Evolutionary conservation across 2,888 invertebrate genomes (phyloP).

Genomic region (Gnatocerus cornutus): DNA sequence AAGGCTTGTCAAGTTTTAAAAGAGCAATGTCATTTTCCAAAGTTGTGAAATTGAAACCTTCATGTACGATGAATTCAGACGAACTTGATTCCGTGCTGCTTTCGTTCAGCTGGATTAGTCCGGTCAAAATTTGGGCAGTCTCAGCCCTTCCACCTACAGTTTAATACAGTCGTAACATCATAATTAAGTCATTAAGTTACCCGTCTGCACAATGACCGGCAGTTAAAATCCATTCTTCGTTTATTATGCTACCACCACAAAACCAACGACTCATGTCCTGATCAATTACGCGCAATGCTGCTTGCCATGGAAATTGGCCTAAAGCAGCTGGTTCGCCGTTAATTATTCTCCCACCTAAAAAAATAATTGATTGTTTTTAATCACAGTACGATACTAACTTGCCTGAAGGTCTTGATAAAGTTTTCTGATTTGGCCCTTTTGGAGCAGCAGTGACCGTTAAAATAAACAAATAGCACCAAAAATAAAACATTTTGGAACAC

Average conservation of each 20-base stretch:
- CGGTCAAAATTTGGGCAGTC: background rate
- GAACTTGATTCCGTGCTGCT: background rate
- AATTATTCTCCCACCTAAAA: slow-evolving; percentile 18
- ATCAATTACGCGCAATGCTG: background rate
- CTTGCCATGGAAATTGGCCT: slow-evolving; percentile 35
- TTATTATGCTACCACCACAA: slow-evolving; percentile 28
- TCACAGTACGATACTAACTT: background rate
- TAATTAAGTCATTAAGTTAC: background rate
- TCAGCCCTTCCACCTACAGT: background rate
- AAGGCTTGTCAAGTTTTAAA: background rate
- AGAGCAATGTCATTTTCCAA: slow-evolving; percentile 10
- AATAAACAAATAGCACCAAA: background rate
- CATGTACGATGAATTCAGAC: slow-evolving; percentile 2
- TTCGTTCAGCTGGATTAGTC: background rate
- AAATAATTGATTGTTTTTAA: background rate
- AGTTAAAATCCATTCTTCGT: slow-evolving; percentile 21
- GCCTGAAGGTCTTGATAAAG: background rate
- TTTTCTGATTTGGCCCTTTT: background rate
- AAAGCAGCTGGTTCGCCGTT: slow-evolving; percentile 5
- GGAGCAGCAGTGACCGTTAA: background rate
- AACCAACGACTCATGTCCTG: background rate
- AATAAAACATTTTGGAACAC: too few relatives aligned
- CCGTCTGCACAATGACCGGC: slow-evolving; percentile 15
- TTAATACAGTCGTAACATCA: background rate
- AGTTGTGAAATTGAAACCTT: background rate